Base-by-base conservation (phyloP, 2,113 vertebrate species). In the Syngnathoides biaculeatus region DNA sequence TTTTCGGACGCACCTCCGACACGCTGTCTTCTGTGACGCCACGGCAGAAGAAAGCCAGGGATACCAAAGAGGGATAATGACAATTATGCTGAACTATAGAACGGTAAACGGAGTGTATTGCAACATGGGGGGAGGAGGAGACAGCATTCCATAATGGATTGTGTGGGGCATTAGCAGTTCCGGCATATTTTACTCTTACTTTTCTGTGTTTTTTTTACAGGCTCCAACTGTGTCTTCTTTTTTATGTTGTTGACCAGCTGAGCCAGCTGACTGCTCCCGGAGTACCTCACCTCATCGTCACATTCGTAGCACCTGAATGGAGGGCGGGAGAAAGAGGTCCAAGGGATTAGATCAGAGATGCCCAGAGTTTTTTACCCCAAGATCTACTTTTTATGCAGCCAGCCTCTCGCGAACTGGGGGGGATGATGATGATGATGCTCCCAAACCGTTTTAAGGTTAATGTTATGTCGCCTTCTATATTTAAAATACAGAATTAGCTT, bases 241-340 rank as follows among this genome's bases (percentile, higher is more conserved):
- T 92, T 93, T 57, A 98, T 39, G 79, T 84, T 94, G 74, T 90
- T 93, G 82, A 98, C 88, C 77, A 95, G 86, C 81, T 99, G 97
- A 76, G 95, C 93, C 87, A 99, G 71, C 59, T 88, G 92, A n/a
- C 88, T 92, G 1, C 93, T 94, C 82, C 78, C 89, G 56, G 86
- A 93, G 77, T 93, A 96, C 1, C 89, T 90, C 65, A 98, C 92
- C 63, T 96, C 92, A 6, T 93, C 90, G 84, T 99, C 94, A 53
- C 97, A 99, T 3, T 92, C 69, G 78, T 99, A 98, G 91, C 97
- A 98, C 96, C 97, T 99, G 80, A 48, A n/a, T n/a, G n/a, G n/a
- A n/a, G n/a, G n/a, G n/a, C n/a, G 67, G 38, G 62, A 64, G 75
- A 65, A 73, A 12, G 12, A 15, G 17, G 38, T 1, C n/a, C n/a